Evolutionary conservation across 2,113 vertebrate genomes (phyloP), one percentile per base, ranked within the genome.

Genomic region (Willisornis vidua): DNA sequence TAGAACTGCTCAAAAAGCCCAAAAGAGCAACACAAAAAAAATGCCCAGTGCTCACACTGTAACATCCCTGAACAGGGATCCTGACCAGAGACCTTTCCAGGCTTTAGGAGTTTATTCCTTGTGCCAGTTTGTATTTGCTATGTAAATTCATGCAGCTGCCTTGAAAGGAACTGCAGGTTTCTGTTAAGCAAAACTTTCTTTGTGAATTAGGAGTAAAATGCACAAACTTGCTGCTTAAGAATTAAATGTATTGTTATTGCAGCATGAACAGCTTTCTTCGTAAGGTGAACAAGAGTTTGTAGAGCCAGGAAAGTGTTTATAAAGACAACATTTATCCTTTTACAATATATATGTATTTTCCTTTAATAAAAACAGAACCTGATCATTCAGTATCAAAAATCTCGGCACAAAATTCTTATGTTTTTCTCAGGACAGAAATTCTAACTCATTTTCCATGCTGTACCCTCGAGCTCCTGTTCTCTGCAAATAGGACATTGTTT

Each of bases 81-180:
- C 74, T 75, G 18, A 90, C 68, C 93, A 84, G 71, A 95, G 61
- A 52, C 77, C 86, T 57, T 65, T 51, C 58, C 89, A 85, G 85
- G 73, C 75, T 94, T 61, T 68, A 80, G 76, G 71, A 90, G 66
- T 81, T 85, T 66, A 94, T 66, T 89, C 86, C 83, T 80, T 8
- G 1, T 88, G 58, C 77, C 90, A 88, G 72, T 80, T 90, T 93
- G 49, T 61, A 94, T 93, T 96, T 96, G 79, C 89, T 79, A 65
- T 46, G 68, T 74, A 94, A 95, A 95, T 94, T 94, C 90, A 85
- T 61, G 74, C 85, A 94, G 94, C 80, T 94, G 87, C 79, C 91
- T 92, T 95, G 74, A 96, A 96, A 96, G 55, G 70, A 96, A 89
- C 95, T 43, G 4, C 70, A 93, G 92, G 79, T 74, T 96, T 91